Percentiles rank a stretch among this genome's conserved stretches.
These are phyloP conservation scores for Zonotrichia albicollis DNA, from an alignment of 2,797 vertebrate species.

Conservation along the genomic window DNA sequence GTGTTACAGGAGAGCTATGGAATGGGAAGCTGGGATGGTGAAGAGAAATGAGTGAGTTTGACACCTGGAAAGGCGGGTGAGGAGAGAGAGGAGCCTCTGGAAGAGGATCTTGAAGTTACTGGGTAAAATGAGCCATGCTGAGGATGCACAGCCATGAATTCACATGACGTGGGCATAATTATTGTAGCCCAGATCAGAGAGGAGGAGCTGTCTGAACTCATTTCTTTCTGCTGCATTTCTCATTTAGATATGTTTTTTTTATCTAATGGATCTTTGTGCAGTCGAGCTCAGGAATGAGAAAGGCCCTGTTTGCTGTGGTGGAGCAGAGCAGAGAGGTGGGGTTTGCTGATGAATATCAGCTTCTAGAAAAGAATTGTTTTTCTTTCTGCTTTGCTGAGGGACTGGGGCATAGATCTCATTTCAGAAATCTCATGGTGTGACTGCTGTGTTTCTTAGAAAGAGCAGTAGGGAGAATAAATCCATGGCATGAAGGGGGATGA, in stretches of 20 bases:
- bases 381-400: slow-evolving; percentile 17
- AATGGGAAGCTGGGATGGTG: background rate
- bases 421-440: background rate
- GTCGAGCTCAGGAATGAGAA: background rate
- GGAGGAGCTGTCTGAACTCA: slow-evolving; percentile 36
- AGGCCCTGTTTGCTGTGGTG: background rate
- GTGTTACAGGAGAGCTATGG: fast-evolving
- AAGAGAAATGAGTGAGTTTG: background rate
- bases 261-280: slow-evolving; percentile 25
- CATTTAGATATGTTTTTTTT: slow-evolving; percentile 39
- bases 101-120: background rate
- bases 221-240: slow-evolving; percentile 45
- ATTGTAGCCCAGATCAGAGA: slow-evolving; percentile 2
- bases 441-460: background rate
- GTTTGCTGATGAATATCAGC: slow-evolving; percentile 24
- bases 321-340: background rate
- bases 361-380: background rate
- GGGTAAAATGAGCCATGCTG: background rate
- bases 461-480: background rate
- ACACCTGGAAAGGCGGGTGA: background rate
- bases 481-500: background rate
- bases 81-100: background rate
- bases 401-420: background rate
- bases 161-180: background rate
- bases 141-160: background rate